These are phyloP conservation scores for Sebastes aleutianus DNA, from an alignment of 2,797 vertebrate species.

Conservation along the genomic window DNA sequence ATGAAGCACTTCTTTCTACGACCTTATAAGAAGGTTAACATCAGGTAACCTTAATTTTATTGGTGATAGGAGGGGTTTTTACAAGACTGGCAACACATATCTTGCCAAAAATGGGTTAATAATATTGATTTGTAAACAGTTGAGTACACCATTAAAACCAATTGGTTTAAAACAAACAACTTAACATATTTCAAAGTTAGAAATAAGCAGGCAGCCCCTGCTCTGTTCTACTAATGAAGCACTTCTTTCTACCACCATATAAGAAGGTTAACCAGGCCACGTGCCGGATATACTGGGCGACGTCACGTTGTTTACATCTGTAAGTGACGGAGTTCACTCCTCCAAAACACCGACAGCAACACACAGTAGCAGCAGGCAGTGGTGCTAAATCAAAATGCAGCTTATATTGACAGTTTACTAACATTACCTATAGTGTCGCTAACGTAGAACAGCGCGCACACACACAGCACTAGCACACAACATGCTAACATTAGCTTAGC, in stretches of 20 bases:
- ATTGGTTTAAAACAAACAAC: background rate
- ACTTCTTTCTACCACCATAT: slow-evolving; percentile 1
- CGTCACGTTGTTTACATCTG: slow-evolving; percentile 84
- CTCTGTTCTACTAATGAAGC: background rate
- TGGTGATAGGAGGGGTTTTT: background rate
- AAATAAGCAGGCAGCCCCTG: too few relatives aligned
- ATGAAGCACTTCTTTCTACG: too few relatives aligned
- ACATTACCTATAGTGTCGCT: background rate
- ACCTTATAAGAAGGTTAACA: too few relatives aligned
- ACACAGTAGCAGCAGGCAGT: background rate
- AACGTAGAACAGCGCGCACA: slow-evolving; percentile 3
- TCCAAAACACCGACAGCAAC: slow-evolving; percentile 9
- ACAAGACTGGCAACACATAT: background rate
- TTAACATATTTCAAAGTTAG: background rate
- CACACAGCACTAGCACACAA: background rate
- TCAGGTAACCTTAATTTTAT: background rate
- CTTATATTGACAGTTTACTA: background rate
- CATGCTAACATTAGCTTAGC: slow-evolving; percentile 20
- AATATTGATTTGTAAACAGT: background rate
- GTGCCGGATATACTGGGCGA: slow-evolving; percentile 61
- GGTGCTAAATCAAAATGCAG: background rate
- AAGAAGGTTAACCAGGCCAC: slow-evolving; percentile 55
- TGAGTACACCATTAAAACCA: slow-evolving; percentile 6
- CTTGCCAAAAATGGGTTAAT: background rate
- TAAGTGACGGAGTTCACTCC: slow-evolving; percentile 44